Base-by-base conservation (phyloP, 2,113 vertebrate genomes). In the Corydoras sp. region DNA sequence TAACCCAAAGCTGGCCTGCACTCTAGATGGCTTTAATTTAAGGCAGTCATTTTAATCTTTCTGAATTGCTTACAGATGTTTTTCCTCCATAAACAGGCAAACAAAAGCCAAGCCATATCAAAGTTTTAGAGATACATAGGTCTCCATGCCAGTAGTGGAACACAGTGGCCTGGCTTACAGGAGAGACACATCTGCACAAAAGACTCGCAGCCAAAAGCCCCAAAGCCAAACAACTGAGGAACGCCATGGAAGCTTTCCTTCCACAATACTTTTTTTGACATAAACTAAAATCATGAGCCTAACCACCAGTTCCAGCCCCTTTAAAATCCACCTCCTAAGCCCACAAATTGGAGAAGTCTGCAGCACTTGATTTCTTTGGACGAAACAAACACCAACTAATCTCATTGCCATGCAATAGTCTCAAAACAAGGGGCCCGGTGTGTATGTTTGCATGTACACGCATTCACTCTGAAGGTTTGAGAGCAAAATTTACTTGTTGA, bases 131-230 rank as follows among this genome's bases (percentile, higher is more conserved):
- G 79, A 79, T 83, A 71, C 64, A 76, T 58, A 79, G 70, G 53
- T 81, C 30, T 78, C 67, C 69, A 80, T 81, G 83, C 83, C 82
- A 83, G 80, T 79, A 78, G 75, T 77, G 68, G 79, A 83, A 82
- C 79, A 73, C 69, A 81, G 69, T 77, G 77, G 81, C 78, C 76
- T 76, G 81, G 69, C 77, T 83, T 84, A 85, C 82, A 65, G 73
- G 79, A 86, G 83, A 65, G 86, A 88, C 80, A 81, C 77, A 62
- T 78, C 68, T 69, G 66, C 65, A 55, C 30, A 65, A 66, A 69
- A 62, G 68, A 68, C 62, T 65, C 69, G 12, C 30, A 50, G 79
- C 81, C 72, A 80, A 76, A 77, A 61, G 68, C 69, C 73, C 60
- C 58, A 49, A 82, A 81, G 58, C 48, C 75, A 80, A 81, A 83